These are phyloP conservation scores for Hypsopygia costalis DNA, from an alignment of 2,888 invertebrate species.

Conservation along the genomic window DNA sequence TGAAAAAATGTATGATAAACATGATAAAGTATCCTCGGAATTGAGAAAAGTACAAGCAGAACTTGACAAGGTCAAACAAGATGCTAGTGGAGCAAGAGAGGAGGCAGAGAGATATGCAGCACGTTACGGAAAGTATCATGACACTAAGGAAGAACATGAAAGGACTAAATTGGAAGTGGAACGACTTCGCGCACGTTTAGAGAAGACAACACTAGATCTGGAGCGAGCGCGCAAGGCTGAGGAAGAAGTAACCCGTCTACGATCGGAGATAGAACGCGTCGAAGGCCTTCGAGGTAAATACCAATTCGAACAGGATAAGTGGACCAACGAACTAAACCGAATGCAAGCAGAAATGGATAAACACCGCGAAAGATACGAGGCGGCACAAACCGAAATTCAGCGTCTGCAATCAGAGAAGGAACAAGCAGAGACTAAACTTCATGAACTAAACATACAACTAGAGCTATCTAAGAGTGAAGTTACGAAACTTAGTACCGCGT, in stretches of 20 bases:
- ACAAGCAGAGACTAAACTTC: conserved; percentile 85
- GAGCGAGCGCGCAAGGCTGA: conserved; percentile 87
- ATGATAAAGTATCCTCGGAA: conserved; percentile 91
- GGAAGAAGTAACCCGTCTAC: conserved; percentile 83
- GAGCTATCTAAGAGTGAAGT: conserved; percentile 90
- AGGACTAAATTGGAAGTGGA: conserved; percentile 90
- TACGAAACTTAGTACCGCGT: conserved; percentile 85
- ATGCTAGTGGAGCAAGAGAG: conserved; percentile 89
- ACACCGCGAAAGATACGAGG: conserved; percentile 87
- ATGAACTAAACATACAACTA: conserved; percentile 90
- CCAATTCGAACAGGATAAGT: conserved; percentile 79
- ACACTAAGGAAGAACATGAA: conserved; percentile 88
- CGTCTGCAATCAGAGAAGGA: conserved; percentile 82
- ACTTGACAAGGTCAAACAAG: conserved; percentile 84
- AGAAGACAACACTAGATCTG: conserved; percentile 89
- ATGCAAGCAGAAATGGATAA: conserved; percentile 88
- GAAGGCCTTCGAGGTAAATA: conserved; percentile 85
- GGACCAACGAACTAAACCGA: conserved; percentile 84
- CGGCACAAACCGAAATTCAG: conserved; percentile 87
- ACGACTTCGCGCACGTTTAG: conserved; percentile 88
- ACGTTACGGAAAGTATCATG: conserved; percentile 88
- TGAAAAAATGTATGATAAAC: conserved; percentile 95
- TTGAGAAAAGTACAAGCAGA: conserved; percentile 90
- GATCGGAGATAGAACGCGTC: conserved; percentile 86
- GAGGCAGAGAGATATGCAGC: conserved; percentile 87